Base-by-base conservation (phyloP, 2,113 vertebrate species). In the Rynchops niger region DNA sequence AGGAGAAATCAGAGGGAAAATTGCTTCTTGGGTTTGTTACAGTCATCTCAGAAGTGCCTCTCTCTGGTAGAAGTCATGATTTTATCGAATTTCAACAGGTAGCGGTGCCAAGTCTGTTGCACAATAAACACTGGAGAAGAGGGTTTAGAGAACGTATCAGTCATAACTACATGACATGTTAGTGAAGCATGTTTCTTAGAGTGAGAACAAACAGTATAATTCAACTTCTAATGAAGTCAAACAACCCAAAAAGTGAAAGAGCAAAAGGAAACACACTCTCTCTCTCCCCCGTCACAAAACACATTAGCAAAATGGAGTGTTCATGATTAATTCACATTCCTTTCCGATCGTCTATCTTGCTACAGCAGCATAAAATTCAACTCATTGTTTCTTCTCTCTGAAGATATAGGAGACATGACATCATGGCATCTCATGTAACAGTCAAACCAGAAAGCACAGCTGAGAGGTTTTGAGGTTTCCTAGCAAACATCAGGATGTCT, bases 291-390 rank as follows among this genome's bases (percentile, higher is more conserved):
- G 47, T 53, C 91, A 76, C 66, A 79, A 62, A 91, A 85, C 74
- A 89, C 93, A 93, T 93, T 53, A 94, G 91, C 83, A 95, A 91
- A 94, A 94, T 82, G 91, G 94, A 96, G 77, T 26, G 81, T 50
- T 95, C 93, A 82, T 96, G 93, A 97, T 95, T 94, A 96, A 96
- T 97, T 97, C 93, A 89, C 95, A 80, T 95, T 77, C 80, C 86
- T 95, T 92, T 23, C 86, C 61, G 9, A 92, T 85, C 21, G 4
- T 47, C 88, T 83, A 8, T 83, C 93, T 72, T 79, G 94, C 93
- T 86, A 42, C 88, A 95, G 95, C 88, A 72, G 94, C 65, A 82
- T 6, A 53, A 97, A 96, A 94, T 14, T 12, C 77, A 58, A 21
- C 65, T 45, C 81, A 8, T 50, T 53, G 80, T 73, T 84, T 16